Base-by-base conservation (phyloP, 2,888 invertebrate genomes). In the Plebejus anna region DNA sequence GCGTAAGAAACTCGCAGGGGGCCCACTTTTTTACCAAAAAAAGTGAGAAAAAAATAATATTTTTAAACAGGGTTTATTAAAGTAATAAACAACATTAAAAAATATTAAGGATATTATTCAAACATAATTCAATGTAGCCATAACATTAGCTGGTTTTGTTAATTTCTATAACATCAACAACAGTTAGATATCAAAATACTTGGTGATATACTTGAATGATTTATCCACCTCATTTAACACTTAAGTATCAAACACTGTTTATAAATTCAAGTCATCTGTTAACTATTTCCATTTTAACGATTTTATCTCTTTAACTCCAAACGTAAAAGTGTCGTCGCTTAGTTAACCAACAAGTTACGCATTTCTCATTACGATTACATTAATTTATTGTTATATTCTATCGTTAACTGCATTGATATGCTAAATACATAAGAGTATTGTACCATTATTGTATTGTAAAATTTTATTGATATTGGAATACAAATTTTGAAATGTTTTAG, bases 291-390 rank as follows among this genome's bases (percentile, higher is more conserved):
- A 76, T 77, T 76, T 76, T 78, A 79, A 80, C 79, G 77, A 76
- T 75, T 77, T 75, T 79, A 79, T 78, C 80, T 77, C 78, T 78
- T 79, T 79, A 80, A 79, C 79, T 77, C 72, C 28, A 47, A 70
- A 76, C 75, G 78, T 77, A 77, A 76, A 78, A 77, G 75, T 72
- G 76, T 80, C 78, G 77, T 73, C 79, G 76, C 76, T 75, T 76
- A 76, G 59, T 71, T 78, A 77, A 77, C 70, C 70, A 77, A 78
- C 76, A 71, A 73, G 28, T 51, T 76, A 77, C 75, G 47, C 70
- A 77, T 70, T 71, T 71, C 71, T 76, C 59, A 76, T 76, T 76
- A 76, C 59, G 38, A 71, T 76, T 76, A 76, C 71, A 76, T 59
- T 76, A 59, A 57, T 76, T 76, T 76, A 76, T 72, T 28, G 42